A percentile compares a stretch with the other conserved stretches of the same genome.
phyloP scores from a whole-genome alignment of 1,140 invertebrate species.

The Bactericera cockerelli region DNA sequence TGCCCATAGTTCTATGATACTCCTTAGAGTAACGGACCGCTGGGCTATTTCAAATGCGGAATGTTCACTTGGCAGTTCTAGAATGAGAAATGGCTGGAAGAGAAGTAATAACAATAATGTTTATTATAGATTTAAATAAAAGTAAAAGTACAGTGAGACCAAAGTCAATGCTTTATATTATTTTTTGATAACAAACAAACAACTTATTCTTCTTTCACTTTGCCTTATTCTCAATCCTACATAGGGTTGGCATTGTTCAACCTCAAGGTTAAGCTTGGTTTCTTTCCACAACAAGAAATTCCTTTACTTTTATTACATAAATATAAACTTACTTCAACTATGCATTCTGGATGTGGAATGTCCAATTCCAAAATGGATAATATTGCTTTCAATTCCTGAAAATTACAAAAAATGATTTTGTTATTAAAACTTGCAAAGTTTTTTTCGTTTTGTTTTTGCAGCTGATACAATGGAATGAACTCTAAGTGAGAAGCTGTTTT shows the following conservation, averaged over 20 bases:
- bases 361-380: conserved; percentile 21
- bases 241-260: too few species aligned
- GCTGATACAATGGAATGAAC: neutral
- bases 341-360: conserved; percentile 15
- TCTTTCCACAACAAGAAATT: too few species aligned
- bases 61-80: conserved; percentile 48
- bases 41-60: conserved; percentile 46
- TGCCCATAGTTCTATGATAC: conserved; percentile 62
- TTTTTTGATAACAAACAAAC: conserved; percentile 1
- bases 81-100: conserved; percentile 58
- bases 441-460: neutral
- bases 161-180: conserved; percentile 14
- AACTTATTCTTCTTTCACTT: neutral
- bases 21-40: conserved; percentile 57
- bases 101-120: conserved; percentile 7
- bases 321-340: conserved; percentile 18
- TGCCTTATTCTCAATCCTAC: neutral
- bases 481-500: neutral
- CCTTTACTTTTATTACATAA: too few species aligned
- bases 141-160: conserved; percentile 1
- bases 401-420: conserved; percentile 14
- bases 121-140: neutral
- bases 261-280: too few species aligned
- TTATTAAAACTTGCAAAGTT: neutral
- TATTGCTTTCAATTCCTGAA: conserved; percentile 28